Conservation (phyloP, 2,113 vertebrate species). For the Dascyllus trimaculatus region DNA sequence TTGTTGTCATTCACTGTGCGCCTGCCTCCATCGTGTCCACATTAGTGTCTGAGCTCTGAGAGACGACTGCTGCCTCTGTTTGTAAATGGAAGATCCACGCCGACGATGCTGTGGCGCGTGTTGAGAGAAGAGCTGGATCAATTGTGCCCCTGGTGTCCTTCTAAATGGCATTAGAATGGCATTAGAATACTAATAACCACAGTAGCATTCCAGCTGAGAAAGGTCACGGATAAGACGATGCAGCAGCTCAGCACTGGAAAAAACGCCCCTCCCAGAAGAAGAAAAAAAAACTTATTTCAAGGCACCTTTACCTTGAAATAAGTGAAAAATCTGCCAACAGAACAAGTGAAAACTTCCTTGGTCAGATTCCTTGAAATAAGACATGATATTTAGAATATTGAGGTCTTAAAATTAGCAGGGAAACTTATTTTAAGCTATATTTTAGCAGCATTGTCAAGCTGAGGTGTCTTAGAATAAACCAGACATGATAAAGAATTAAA, state of each 20-base stretch:
- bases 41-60: slow-evolving; percentile 47
- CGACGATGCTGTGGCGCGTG: background rate
- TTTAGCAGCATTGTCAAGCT: too few relatives aligned
- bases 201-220: slow-evolving; percentile 33
- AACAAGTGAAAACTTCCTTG: too few relatives aligned
- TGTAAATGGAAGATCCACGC: slow-evolving; percentile 1
- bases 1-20: slow-evolving; percentile 47
- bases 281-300: too few relatives aligned
- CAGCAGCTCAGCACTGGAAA: background rate
- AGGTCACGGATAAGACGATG: slow-evolving; percentile 49
- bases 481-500: too few relatives aligned
- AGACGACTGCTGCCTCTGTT: slow-evolving; percentile 2
- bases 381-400: too few relatives aligned
- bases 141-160: slow-evolving; percentile 38
- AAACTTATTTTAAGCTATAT: too few relatives aligned
- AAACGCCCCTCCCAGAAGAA: too few relatives aligned
- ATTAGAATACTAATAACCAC: slow-evolving; percentile 65
- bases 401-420: too few relatives aligned
- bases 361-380: too few relatives aligned
- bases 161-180: slow-evolving; percentile 49
- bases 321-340: too few relatives aligned
- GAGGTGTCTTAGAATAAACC: too few relatives aligned
- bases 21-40: slow-evolving; percentile 20
- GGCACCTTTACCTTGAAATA: too few relatives aligned
- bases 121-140: slow-evolving; percentile 34